Evolutionary conservation across 2,888 invertebrate species (phyloP), one percentile per base, ranked within the genome.

Genomic region (Notodromas monacha): DNA sequence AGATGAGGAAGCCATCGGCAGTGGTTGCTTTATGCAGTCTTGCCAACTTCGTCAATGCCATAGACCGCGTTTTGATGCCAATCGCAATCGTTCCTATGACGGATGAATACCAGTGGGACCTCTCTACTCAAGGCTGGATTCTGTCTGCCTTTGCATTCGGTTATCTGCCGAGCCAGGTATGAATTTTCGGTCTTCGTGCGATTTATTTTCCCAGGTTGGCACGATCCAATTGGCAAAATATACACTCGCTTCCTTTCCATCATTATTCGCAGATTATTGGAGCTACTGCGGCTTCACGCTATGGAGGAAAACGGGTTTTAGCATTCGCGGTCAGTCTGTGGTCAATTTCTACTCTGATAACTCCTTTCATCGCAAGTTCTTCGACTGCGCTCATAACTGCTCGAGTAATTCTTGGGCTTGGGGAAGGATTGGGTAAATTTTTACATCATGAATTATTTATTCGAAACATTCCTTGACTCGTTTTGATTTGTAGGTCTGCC

Each of bases 31-130:
- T 68, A 37, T 68, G 67, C 45, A 64, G 65, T 14, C 49, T 61
- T 29, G 68, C 68, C 29, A 68, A 68, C 48, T 67, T 68, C 41
- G 67, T 68, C 40, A 68, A 68, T 46, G 63, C 68, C 30, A 68
- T 68, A 3, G 68, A 68, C 47, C 49, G 68, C 34, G 65, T 68
- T 4, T 63, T 68, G 31, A 68, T 68, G 68, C 68, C 68, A 2
- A 65, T 68, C 33, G 65, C 68, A 13, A 67, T 68, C 34, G 60
- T 68, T 16, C 64, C 60, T 3, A 67, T 68, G 66, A 59, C 65
- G 2, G 60, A 63, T 43, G 54, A 64, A 42, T 67, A 60, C 42
- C 57, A 61, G 31, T 68, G 67, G 67, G 58, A 56, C 34, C 46
- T 68, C 26, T 60, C 65, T 40, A 60, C 60, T 43, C 66, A 68